Percentiles rank a stretch among this genome's conserved stretches.
These are phyloP conservation scores for Drosophila ogumai DNA, from an alignment of 1,140 invertebrate genomes.

Conservation along the genomic window DNA sequence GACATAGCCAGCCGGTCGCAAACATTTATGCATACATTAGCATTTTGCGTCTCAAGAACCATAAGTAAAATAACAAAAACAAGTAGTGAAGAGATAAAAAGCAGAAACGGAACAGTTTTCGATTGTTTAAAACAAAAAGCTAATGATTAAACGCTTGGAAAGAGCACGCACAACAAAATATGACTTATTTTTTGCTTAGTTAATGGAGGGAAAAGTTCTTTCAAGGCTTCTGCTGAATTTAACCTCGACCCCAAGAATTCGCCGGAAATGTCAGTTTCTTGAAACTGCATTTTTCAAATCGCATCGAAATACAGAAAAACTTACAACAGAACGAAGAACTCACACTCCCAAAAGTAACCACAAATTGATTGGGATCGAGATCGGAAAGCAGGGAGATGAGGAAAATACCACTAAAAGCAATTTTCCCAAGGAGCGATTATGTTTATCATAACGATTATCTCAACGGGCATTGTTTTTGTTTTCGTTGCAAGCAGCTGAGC, in stretches of 20 bases:
- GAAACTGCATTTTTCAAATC: conserved; percentile 43
- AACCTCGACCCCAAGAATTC: conserved; percentile 39
- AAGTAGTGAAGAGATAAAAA: conserved; percentile 26
- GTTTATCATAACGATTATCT: conserved; percentile 75
- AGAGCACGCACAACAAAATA: conserved; percentile 32
- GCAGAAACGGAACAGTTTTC: conserved; percentile 51
- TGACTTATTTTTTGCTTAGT: conserved; percentile 3
- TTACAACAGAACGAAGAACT: not conserved
- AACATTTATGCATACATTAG: conserved; percentile 72
- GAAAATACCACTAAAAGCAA: conserved; percentile 41
- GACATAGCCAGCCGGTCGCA: conserved; percentile 28
- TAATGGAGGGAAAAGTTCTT: conserved; percentile 13
- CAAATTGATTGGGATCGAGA: conserved; percentile 36
- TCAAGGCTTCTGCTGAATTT: conserved; percentile 29
- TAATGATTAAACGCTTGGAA: conserved; percentile 25
- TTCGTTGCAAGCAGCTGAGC: conserved; percentile 56
- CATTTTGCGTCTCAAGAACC: conserved; percentile 45
- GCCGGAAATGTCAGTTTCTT: conserved; percentile 48
- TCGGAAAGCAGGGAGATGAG: not conserved
- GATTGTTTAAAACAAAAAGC: conserved; percentile 68
- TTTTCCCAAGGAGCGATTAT: conserved; percentile 59
- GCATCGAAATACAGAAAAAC: conserved; percentile 1
- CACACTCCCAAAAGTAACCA: conserved; percentile 14
- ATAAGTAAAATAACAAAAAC: conserved; percentile 40
- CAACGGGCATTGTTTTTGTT: conserved; percentile 45